These are phyloP conservation scores for Balearica regulorum DNA, from an alignment of 2,797 vertebrate genomes.

Conservation along the genomic window DNA sequence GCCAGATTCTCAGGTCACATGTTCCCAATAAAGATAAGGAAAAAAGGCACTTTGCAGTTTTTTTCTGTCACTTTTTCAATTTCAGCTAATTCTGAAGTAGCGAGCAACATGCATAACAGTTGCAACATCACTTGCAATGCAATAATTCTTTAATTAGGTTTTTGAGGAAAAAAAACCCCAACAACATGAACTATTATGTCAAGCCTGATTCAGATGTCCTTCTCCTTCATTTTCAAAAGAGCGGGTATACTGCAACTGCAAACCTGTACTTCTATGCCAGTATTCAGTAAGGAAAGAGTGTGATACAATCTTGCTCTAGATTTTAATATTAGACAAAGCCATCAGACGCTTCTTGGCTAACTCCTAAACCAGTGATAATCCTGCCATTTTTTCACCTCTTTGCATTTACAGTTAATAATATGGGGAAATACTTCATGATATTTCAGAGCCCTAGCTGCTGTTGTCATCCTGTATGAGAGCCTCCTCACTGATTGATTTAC, in stretches of 20 bases:
- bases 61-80: background rate
- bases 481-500: conserved; percentile 31
- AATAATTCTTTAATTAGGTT: background rate
- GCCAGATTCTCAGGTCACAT: background rate
- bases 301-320: background rate
- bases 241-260: background rate
- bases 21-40: background rate
- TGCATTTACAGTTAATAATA: background rate
- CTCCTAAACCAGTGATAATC: background rate
- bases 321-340: background rate
- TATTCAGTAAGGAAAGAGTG: background rate
- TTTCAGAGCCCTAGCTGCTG: background rate
- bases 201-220: background rate
- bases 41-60: background rate
- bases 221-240: background rate
- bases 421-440: background rate
- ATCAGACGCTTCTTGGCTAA: background rate
- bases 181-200: background rate
- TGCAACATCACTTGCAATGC: fast-evolving
- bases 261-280: background rate
- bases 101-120: background rate
- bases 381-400: background rate
- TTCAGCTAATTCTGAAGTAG: background rate
- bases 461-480: background rate
- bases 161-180: background rate